Evolutionary conservation across 2,888 invertebrate species (phyloP).

Genomic region (Ophion obscuratus): DNA sequence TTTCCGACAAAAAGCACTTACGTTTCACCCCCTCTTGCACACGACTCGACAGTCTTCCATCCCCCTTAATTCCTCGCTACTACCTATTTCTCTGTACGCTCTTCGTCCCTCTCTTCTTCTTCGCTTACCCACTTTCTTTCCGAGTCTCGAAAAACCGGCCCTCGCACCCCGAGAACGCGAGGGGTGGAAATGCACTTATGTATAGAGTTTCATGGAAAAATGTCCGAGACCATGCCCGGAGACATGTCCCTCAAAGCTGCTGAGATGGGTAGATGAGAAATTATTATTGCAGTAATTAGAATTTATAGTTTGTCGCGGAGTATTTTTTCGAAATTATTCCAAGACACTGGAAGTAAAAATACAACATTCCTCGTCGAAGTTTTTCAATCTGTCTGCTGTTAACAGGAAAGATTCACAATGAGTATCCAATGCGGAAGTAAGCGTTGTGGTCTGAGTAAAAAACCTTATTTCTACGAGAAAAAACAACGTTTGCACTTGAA

Average conservation of each 20-base stretch:
- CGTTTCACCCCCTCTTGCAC: constrained; percentile 70
- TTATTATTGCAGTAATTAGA: constrained; percentile 40
- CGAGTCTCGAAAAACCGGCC: constrained; percentile 75
- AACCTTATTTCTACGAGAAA: no score
- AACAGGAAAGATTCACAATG: no score
- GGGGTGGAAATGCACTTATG: constrained; percentile 79
- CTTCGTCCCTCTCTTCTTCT: constrained; percentile 59
- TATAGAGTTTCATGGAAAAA: constrained; percentile 77
- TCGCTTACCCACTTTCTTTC: constrained; percentile 35
- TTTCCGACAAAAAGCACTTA: constrained; percentile 83
- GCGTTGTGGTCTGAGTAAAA: no score
- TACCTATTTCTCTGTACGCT: constrained; percentile 68
- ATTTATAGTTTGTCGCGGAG: neutral
- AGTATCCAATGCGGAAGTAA: no score
- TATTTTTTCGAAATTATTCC: constrained; percentile 3
- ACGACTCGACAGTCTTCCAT: constrained; percentile 64
- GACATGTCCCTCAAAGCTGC: constrained; percentile 24
- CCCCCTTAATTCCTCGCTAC: constrained; percentile 69
- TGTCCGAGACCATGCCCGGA: constrained; percentile 46
- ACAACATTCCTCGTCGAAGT: neutral
- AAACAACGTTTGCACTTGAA: no score
- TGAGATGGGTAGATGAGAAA: constrained; percentile 25
- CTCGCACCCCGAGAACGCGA: constrained; percentile 70
- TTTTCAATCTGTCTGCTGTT: no score
- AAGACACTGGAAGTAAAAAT: constrained; percentile 20